Conservation (phyloP, 2,888 invertebrate genomes). For the Esperia sulphurella region DNA sequence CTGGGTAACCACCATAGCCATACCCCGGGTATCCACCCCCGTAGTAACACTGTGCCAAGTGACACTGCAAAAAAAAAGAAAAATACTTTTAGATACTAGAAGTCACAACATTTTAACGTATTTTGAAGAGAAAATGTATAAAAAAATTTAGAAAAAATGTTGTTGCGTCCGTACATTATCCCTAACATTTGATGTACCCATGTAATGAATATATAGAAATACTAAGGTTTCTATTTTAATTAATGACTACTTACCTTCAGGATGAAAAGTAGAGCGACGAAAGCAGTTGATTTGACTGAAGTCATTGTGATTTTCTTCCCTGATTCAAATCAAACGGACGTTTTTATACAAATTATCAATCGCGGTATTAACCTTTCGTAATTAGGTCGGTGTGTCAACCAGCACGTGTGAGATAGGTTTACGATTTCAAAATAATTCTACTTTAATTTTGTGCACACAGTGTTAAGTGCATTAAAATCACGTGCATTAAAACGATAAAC, state of each 20-base stretch:
- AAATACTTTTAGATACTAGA: conserved; percentile 6
- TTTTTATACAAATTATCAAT: conserved; percentile 20
- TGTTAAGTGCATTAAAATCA: not conserved
- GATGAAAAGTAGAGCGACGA: conserved; percentile 29
- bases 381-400: conserved; percentile 29
- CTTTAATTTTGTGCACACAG: not conserved
- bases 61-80: conserved; percentile 27
- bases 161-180: too few relatives aligned
- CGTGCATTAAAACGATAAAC: not conserved
- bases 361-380: conserved; percentile 18
- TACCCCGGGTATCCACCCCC: conserved; percentile 12
- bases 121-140: too few relatives aligned
- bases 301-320: conserved; percentile 30
- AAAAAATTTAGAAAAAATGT: too few relatives aligned
- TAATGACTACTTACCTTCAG: conserved; percentile 39
- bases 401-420: conserved; percentile 25
- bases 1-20: conserved; percentile 13
- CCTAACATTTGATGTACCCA: too few relatives aligned
- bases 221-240: not conserved
- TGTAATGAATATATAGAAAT: conserved; percentile 12
- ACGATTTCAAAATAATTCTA: not conserved
- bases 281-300: conserved; percentile 36
- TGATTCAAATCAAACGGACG: conserved; percentile 1
- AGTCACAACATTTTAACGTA: too few relatives aligned
- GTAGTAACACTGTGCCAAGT: conserved; percentile 35